phyloP scores from a whole-genome alignment of 2,888 invertebrate genomes.

The Thereva nobilitata region DNA sequence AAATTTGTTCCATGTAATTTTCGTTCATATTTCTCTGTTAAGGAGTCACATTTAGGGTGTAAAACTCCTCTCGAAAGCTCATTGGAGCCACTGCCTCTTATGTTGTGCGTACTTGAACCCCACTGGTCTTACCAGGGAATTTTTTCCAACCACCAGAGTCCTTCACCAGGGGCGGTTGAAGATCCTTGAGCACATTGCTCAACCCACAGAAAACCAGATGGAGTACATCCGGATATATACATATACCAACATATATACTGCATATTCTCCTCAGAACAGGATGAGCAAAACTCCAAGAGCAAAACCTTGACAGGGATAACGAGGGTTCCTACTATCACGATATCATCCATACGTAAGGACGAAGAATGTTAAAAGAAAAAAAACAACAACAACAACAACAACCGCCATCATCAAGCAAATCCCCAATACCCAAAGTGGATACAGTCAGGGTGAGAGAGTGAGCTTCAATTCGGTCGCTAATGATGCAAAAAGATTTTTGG shows the following conservation, averaged over 20 bases:
- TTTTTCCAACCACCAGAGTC: conserved; percentile 6
- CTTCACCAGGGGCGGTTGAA: conserved; percentile 17
- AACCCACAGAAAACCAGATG: conserved; percentile 12
- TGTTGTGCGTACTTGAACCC: conserved; percentile 18
- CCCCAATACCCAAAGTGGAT: conserved; percentile 30
- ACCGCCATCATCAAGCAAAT: conserved; percentile 35
- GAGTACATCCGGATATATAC: conserved; percentile 22
- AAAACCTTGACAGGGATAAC: conserved; percentile 14
- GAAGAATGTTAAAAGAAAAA: conserved; percentile 12
- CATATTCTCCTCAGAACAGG: conserved; percentile 9
- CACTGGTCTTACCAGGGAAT: conserved; percentile 25
- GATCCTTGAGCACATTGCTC: conserved; percentile 20
- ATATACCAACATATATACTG: background rate
- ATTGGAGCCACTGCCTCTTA: conserved; percentile 26
- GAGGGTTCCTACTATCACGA: conserved; percentile 23
- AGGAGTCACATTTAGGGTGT: conserved; percentile 14
- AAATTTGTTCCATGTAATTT: conserved; percentile 11
- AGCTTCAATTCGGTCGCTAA: conserved; percentile 43
- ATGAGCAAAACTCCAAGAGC: conserved; percentile 26
- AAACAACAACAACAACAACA: conserved; percentile 22
- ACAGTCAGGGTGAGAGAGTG: conserved; percentile 26
- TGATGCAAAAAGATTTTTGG: conserved; percentile 42
- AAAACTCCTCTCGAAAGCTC: conserved; percentile 25
- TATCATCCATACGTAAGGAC: conserved; percentile 24
- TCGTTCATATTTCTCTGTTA: background rate